Conservation (phyloP, 2,113 vertebrate species). For the Zingel zingel region DNA sequence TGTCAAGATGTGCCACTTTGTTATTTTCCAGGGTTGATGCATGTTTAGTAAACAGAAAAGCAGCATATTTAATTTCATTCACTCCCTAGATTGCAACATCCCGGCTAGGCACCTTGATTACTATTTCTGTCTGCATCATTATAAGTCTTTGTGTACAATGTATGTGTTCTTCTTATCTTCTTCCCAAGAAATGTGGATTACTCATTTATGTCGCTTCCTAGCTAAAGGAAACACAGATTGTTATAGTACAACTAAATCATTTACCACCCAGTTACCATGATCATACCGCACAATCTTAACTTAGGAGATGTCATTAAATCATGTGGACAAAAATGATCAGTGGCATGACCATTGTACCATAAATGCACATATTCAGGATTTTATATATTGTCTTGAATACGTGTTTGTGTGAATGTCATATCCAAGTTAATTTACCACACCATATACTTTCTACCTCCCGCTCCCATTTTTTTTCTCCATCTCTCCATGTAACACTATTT, state of each 20-base stretch:
- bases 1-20: background rate
- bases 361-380: constrained; percentile 19
- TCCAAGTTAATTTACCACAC: constrained; percentile 77
- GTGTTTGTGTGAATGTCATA: constrained; percentile 55
- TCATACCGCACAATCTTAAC: background rate
- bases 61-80: background rate
- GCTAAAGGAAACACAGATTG: constrained; percentile 12
- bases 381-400: constrained; percentile 18
- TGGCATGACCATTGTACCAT: background rate
- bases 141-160: background rate
- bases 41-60: background rate
- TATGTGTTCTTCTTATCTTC: background rate
- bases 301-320: constrained; percentile 15
- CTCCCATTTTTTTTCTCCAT: constrained; percentile 23
- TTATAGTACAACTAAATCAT: background rate
- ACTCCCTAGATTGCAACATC: background rate
- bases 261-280: background rate
- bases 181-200: background rate
- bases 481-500: constrained; percentile 51
- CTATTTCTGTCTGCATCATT: background rate
- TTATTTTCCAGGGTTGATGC: background rate
- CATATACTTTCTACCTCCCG: constrained; percentile 61
- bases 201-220: background rate
- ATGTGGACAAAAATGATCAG: constrained; percentile 3
- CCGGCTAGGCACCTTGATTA: background rate